Base-by-base conservation (phyloP, 2,797 vertebrate genomes). In the Karalla daura region DNA sequence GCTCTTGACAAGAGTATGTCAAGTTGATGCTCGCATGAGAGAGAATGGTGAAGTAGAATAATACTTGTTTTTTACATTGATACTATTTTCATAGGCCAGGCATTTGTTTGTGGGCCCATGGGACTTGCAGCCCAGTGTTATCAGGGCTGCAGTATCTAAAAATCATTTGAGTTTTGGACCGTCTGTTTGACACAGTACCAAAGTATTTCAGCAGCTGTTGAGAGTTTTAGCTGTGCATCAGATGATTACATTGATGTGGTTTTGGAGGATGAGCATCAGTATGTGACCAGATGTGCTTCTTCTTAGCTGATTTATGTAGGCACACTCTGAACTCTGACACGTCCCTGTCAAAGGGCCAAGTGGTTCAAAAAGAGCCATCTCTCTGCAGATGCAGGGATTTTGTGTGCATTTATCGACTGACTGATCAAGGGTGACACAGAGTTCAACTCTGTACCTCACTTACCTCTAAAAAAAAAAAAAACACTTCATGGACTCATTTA, bases 221-320 rank as follows among this genome's bases (percentile, higher is more conserved):
- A 24, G 63, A 72, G 61, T 78, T 78, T 78, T 62, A 83, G 52
- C 41, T 71, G 30, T 24, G 54, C 46, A 74, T 82, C 70, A 70
- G 66, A 74, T 84, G 66, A 80, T 80, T 79, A 64, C 36, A 11
- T 23, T 39, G 45, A 74, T 44, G 35, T 69, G 32, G 1, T 54
- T 76, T 63, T 27, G 18, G 37, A 12, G 43, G 35, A 25, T 52
- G 62, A 62, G 44, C 41, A 35, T 60, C 52, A 56, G 27, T 20
- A 27, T 41, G 24, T 70, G 66, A 63, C 33, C 74, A 87, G 70
- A 84, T 87, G 78, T 70, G 47, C 23, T 21, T 81, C 41, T 25
- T 76, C 60, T 71, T 43, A 70, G 52, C 58, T 37, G 54, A 64
- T 86, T 84, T 65, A 45, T 59, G 55, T 47, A 36, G 54, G 7